phyloP scores from a whole-genome alignment of 1,140 invertebrate species.

The Nasonia giraulti region DNA sequence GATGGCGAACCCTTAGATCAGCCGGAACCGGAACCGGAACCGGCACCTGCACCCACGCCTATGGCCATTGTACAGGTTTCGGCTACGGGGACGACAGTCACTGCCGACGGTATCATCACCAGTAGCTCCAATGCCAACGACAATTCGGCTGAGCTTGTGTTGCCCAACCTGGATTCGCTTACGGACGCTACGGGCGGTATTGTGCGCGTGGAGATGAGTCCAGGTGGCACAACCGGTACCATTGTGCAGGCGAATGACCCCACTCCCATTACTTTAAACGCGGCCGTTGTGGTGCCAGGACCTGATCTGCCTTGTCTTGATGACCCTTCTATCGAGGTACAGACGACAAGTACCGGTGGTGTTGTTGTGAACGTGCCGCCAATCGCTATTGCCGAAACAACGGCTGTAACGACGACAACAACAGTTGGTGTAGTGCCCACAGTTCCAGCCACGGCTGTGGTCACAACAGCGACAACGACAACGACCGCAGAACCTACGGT shows the following conservation, averaged over 20 bases:
- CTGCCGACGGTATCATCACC: conserved; percentile 20
- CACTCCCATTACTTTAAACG: conserved; percentile 50
- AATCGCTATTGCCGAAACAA: conserved; percentile 15
- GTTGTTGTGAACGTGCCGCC: conserved; percentile 19
- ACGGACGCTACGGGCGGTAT: conserved; percentile 79
- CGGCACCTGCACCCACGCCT: conserved; percentile 45
- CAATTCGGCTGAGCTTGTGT: conserved; percentile 61
- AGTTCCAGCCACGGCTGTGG: conserved; percentile 18
- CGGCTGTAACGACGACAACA: background rate
- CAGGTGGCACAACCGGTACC: conserved; percentile 79
- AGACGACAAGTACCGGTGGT: background rate
- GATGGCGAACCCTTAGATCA: conserved; percentile 79
- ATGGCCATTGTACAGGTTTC: conserved; percentile 51
- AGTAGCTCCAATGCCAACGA: conserved; percentile 13
- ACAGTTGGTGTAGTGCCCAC: conserved; percentile 50
- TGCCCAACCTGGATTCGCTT: conserved; percentile 68
- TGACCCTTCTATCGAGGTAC: conserved; percentile 54
- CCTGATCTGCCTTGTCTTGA: conserved; percentile 72
- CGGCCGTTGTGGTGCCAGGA: conserved; percentile 69
- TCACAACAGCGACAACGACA: conserved; percentile 29
- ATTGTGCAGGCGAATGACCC: conserved; percentile 73
- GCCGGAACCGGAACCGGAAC: conserved; percentile 56
- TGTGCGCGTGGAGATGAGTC: conserved; percentile 80
- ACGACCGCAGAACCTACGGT: background rate
- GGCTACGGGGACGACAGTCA: conserved; percentile 41